phyloP scores from a whole-genome alignment of 2,797 vertebrate genomes.

The Falco naumanni region DNA sequence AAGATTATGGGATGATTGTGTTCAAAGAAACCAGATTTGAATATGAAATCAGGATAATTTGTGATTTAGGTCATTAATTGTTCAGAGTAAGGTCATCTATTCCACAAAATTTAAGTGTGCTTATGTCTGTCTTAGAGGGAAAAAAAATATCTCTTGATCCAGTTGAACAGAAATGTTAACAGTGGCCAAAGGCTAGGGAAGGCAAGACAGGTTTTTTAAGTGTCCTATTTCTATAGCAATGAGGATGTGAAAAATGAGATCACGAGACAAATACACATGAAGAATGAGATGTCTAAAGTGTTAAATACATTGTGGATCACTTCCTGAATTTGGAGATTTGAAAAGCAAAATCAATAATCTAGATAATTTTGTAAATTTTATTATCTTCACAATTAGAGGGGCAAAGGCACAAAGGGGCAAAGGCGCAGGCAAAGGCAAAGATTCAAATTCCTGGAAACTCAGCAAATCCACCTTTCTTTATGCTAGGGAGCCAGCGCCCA shows the following conservation, averaged over 20 bases:
- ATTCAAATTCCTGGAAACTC: neutral
- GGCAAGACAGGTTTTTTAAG: neutral
- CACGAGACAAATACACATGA: neutral
- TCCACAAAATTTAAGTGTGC: neutral
- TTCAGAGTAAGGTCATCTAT: neutral
- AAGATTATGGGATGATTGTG: neutral
- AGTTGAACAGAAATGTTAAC: neutral
- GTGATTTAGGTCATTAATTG: neutral
- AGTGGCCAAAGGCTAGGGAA: neutral
- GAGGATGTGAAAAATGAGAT: neutral
- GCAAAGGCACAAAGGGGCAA: too few relatives aligned
- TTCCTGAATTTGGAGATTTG: neutral
- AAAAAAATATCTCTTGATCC: neutral
- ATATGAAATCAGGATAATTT: neutral
- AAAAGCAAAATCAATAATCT: neutral
- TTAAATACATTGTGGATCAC: neutral
- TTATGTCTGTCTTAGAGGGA: neutral
- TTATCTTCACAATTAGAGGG: neutral
- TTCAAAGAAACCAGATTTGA: neutral
- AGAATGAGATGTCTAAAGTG: neutral
- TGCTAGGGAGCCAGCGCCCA: neutral
- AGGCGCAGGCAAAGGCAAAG: too few relatives aligned
- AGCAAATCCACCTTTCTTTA: neutral
- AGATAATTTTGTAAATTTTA: neutral
- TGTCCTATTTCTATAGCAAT: neutral